Evolutionary conservation across 2,888 invertebrate species (phyloP).

Genomic region (Eubasilissa splendida): DNA sequence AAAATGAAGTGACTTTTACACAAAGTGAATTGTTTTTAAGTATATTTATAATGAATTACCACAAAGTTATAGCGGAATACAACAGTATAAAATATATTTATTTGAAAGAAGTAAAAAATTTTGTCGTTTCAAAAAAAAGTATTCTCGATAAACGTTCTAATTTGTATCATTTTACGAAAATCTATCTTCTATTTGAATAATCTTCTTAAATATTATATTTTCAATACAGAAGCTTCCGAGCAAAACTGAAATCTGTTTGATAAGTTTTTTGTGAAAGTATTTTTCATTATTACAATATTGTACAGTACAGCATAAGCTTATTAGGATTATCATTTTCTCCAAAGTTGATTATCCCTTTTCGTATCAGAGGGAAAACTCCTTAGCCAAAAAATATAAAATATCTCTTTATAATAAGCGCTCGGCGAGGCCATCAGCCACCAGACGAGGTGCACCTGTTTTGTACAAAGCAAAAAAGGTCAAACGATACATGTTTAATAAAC

Average conservation of each 20-base stretch:
- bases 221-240: background rate
- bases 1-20: too few species aligned
- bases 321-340: constrained; percentile 15
- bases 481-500: constrained; percentile 32
- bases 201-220: background rate
- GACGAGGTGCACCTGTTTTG: constrained; percentile 19
- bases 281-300: constrained; percentile 16
- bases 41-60: too few species aligned
- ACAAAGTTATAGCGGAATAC: too few species aligned
- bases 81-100: too few species aligned
- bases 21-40: too few species aligned
- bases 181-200: too few species aligned
- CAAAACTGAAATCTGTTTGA: constrained; percentile 5
- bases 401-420: constrained; percentile 26
- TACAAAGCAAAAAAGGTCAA: constrained; percentile 21
- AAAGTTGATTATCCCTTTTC: constrained; percentile 19
- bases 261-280: constrained; percentile 2
- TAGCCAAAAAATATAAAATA: constrained; percentile 25
- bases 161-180: too few species aligned
- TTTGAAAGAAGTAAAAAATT: too few species aligned
- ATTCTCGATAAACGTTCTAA: too few species aligned
- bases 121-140: too few species aligned
- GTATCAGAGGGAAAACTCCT: constrained; percentile 22
- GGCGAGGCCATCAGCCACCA: background rate
- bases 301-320: constrained; percentile 19